A percentile compares a stretch with the other conserved stretches of the same genome.
These are phyloP conservation scores for Pecten maximus DNA, from an alignment of 2,888 invertebrate species.

Conservation along the genomic window DNA sequence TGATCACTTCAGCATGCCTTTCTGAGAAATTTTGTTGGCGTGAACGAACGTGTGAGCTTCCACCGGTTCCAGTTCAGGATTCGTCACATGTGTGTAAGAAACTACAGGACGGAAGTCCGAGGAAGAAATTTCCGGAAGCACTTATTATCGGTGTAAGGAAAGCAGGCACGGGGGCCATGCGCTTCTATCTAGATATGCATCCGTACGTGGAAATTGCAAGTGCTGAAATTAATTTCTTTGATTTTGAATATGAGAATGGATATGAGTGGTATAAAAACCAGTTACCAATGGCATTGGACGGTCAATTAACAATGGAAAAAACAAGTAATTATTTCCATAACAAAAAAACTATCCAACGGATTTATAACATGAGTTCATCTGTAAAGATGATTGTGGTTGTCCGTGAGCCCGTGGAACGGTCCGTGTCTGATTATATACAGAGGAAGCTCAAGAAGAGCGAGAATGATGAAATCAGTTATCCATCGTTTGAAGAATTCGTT, in stretches of 20 bases:
- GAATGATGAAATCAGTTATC: slow-evolving; percentile 64
- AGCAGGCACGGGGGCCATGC: slow-evolving; percentile 81
- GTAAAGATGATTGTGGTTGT: slow-evolving; percentile 94
- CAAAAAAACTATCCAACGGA: slow-evolving; percentile 95
- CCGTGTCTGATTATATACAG: slow-evolving; percentile 98
- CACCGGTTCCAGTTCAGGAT: neutral
- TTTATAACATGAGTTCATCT: slow-evolving; percentile 95
- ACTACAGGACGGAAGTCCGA: neutral
- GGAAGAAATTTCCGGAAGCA: neutral
- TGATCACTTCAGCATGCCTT: neutral
- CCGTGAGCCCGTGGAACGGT: slow-evolving; percentile 95
- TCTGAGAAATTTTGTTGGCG: neutral
- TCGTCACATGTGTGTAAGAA: neutral
- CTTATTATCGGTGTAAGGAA: slow-evolving; percentile 82
- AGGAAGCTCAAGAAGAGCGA: slow-evolving; percentile 86
- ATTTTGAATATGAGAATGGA: slow-evolving; percentile 92
- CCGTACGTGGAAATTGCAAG: slow-evolving; percentile 93
- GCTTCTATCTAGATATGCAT: slow-evolving; percentile 79
- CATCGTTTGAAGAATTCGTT: slow-evolving; percentile 79
- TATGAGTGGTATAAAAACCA: slow-evolving; percentile 93
- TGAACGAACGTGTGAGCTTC: neutral
- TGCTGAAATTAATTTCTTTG: slow-evolving; percentile 98
- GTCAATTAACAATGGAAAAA: slow-evolving; percentile 97
- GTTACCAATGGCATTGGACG: slow-evolving; percentile 95
- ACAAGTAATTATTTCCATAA: slow-evolving; percentile 98